Base-by-base conservation (phyloP, 2,888 invertebrate genomes). In the Mesopsocus fuscifrons region DNA sequence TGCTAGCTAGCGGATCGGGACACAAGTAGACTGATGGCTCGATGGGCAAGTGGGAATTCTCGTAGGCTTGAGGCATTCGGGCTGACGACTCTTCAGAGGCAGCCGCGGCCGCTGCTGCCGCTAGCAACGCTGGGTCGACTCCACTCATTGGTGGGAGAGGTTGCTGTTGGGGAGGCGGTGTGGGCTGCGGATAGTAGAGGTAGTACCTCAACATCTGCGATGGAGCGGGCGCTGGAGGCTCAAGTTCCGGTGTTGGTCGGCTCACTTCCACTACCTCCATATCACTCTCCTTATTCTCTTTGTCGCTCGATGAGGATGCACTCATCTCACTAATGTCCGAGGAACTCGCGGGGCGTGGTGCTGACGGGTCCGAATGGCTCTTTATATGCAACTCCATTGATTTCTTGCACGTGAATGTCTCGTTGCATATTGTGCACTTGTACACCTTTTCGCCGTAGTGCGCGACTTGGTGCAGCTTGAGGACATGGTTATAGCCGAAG, bases 401-500 rank as follows among this genome's bases (percentile, higher is more conserved):
- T 57, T 88, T 88, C 60, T 88, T 88, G 20, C 82, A 87, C 53
- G 78, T 84, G 57, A 89, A 89, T 0, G 87, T 88, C 52, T 84
- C 82, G 54, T 87, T 82, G 60, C 89, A 89, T 18, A 88, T 78
- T 2, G 87, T 88, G 60, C 89, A 89, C 54, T 88, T 85, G 64
- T 89, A 88, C 47, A 88, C 85, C 55, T 88, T 85, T 57, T 88
- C 83, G 0, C 88, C 88, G 53, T 83, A 87, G 60, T 89, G 89
- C 51, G 87, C 84, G 26, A 88, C 87, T 49, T 82, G 77, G 58
- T 89, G 89, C 43, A 88, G 63, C 60, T 88, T 88, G 46, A 88
- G 64, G 3, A 89, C 88, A 58, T 88, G 88, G 58, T 88, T 88
- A 61, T 89, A 88, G 6, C 88, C 88, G 57, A 89, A 89, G 43